Evolutionary conservation across 2,797 vertebrate species (phyloP), one percentile per base, ranked within the genome.

Genomic region (Chelidonichthys spinosus): DNA sequence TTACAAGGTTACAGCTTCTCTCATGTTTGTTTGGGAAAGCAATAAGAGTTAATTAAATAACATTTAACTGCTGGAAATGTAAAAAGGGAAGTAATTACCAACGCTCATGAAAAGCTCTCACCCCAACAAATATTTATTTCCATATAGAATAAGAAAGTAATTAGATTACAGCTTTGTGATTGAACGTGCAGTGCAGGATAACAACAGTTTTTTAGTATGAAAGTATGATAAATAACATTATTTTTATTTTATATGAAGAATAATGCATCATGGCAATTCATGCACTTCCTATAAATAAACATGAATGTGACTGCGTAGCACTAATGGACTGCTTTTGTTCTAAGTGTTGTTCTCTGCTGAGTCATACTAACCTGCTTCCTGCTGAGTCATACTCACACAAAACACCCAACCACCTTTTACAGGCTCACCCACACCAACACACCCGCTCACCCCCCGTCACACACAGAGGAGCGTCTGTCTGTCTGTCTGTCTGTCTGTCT

Each of bases 301-400:
- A 39, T 14, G 40, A 63, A 63, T 69, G 74, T 47, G 32, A 11
- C 40, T 42, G 67, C 4, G 3, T 1, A 11, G 9, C 61, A 11
- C 39, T 76, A 15, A 73, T 54, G 15, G 65, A 46, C 0, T 10
- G 46, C 50, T 65, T 2, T 11, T 84, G 76, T 80, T 76, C 63
- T 32, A 6, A 77, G 65, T 68, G 65, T 74, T 83, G 73, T 82
- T 44, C 72, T 78, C 63, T 77, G 64, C 74, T 90, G 89, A 90
- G 74, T 90, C 90, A 90, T 25, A 74, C 52, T 36, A 39, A 60
- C 69, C 60, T 68, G 79, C 58, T 90, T 87, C 81, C 82, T 81
- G 71, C 64, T 65, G 75, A 70, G 59, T 78, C 68, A 80, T 64
- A 66, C 11, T 49, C 76, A 71, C 53, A 72, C 67, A 78, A 47